Evolutionary conservation across 2,113 vertebrate genomes (phyloP), one percentile per base, ranked within the genome.

Genomic region (Pholis gunnellus): DNA sequence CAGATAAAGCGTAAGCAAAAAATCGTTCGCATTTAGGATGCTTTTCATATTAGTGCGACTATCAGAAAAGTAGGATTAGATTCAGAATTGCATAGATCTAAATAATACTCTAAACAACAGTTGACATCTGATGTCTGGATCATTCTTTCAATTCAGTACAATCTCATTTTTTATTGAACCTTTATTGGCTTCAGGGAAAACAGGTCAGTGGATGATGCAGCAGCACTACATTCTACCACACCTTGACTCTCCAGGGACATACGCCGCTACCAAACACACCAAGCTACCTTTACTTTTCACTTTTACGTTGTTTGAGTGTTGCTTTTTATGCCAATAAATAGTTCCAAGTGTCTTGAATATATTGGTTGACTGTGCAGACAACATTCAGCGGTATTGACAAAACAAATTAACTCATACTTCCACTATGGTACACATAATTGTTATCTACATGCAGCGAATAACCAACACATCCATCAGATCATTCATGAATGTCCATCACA

Each of bases 71-170:
- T n/a, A 52, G 9, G 27, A 56, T 22, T 54, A 29, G 17, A 54
- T 40, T 9, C n/a, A 40, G 3, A 22, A 13, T 18, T 18, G 61
- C 31, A 75, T 29, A 15, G 20, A 56, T 76, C 17, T 3, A 13
- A 46, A 29, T 4, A 20, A 18, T 73, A 15, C 27, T 34, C 72
- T 74, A 4, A 61, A 61, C 20, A 74, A 36, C 17, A 15, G 6
- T 44, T 72, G 54, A 59, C n/a, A 72, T 72, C 31, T 72, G 56
- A 61, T 75, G 25, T 59, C 25, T 60, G 10, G 71, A 73, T 48
- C 3, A 42, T 46, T 60, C 40, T 61, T 60, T 36, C 20, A 61
- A 29, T 29, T 29, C 29, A 14, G 27, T 14, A 15, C 13, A 15
- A 6, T 57, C n/a, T 27, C 25, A 29, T 29, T 59, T 17, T 59